A percentile compares a stretch with the other conserved stretches of the same genome.
Evolutionary conservation across 2,888 invertebrate species (phyloP).

Genomic region (Tenthredo mesomela): DNA sequence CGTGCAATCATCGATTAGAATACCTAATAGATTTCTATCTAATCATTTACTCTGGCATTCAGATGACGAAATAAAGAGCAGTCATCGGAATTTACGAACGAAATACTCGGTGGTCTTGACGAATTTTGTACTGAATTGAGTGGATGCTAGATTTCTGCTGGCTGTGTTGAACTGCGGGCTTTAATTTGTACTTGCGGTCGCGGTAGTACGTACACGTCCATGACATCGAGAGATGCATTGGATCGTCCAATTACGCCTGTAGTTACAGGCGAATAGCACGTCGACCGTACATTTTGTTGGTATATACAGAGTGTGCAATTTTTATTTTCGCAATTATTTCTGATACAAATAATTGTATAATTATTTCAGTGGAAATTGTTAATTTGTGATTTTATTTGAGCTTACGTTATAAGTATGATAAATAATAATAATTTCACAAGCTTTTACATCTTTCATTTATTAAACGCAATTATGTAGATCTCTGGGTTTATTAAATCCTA

Average conservation of each 20-base stretch:
- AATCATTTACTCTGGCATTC: neutral
- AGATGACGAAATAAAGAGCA: neutral
- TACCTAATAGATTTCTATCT: neutral
- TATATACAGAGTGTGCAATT: neutral
- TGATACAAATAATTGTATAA: neutral
- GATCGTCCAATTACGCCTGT: conserved; percentile 39
- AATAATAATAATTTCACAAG: neutral
- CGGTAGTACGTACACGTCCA: neutral
- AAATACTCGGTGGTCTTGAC: neutral
- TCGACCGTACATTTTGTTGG: neutral
- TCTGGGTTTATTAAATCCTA: neutral
- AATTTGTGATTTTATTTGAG: neutral
- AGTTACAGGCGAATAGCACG: conserved; percentile 10
- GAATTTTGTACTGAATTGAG: neutral
- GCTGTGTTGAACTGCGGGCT: neutral
- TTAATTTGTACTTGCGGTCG: conserved; percentile 42
- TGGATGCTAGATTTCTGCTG: neutral
- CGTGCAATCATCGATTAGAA: neutral
- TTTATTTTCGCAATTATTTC: neutral
- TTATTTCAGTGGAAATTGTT: neutral
- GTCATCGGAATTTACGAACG: neutral
- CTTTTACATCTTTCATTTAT: neutral
- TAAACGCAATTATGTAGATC: neutral
- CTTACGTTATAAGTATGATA: neutral
- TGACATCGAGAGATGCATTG: conserved; percentile 42